Percentiles rank a stretch among this genome's conserved stretches.
Evolutionary conservation across 2,888 invertebrate species (phyloP).

Genomic region (Myopa testacea): DNA sequence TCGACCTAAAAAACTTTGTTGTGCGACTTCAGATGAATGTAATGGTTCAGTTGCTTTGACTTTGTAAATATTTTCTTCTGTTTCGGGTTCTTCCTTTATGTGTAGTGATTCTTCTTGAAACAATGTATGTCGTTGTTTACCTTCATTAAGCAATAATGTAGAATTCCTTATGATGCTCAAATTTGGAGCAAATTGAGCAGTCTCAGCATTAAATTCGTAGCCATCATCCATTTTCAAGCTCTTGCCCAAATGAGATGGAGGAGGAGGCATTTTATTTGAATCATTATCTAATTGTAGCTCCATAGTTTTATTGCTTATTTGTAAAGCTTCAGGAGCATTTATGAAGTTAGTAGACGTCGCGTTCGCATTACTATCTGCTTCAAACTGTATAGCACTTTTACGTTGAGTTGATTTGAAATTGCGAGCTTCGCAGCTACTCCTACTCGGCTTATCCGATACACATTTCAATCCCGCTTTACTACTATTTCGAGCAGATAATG

Average conservation of each 20-base stretch:
- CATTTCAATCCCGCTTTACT: not conserved
- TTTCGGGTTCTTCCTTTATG: constrained; percentile 45
- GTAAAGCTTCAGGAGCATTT: not conserved
- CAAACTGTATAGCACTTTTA: not conserved
- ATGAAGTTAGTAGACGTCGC: not conserved
- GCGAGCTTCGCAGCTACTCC: too few species aligned
- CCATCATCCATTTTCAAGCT: constrained; percentile 42
- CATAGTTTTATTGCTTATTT: not conserved
- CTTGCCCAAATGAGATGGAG: constrained; percentile 5
- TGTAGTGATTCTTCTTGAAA: constrained; percentile 50
- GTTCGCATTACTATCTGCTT: not conserved
- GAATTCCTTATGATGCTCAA: constrained; percentile 64
- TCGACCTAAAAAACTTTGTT: too few species aligned
- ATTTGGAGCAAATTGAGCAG: constrained; percentile 62
- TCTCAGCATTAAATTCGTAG: constrained; percentile 61
- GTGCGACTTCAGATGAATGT: not conserved
- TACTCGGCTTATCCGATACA: too few species aligned
- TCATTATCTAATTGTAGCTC: not conserved
- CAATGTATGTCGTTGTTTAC: constrained; percentile 40
- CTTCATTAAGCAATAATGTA: constrained; percentile 55
- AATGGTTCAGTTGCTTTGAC: not conserved
- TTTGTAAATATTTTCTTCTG: constrained; percentile 19
- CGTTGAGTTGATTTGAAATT: not conserved
- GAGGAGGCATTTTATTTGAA: not conserved
- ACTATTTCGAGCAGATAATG: not conserved